Evolutionary conservation across 2,888 invertebrate species (phyloP).

Genomic region (Theretra japonica): DNA sequence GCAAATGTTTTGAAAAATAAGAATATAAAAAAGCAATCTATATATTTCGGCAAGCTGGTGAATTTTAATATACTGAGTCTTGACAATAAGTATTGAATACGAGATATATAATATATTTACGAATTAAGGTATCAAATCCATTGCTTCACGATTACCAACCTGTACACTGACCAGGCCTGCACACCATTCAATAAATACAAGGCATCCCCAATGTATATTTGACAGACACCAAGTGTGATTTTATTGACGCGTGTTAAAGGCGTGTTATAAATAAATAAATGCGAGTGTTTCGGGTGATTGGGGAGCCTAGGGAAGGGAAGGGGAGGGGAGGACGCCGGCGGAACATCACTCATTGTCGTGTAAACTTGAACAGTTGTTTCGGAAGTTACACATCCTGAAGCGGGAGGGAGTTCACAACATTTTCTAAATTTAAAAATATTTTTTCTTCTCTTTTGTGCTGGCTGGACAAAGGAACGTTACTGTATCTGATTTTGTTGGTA

Average conservation of each 20-base stretch:
- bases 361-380: conserved; percentile 75
- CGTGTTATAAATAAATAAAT: conserved; percentile 66
- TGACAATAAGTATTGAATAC: no score
- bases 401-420: conserved; percentile 51
- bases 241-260: conserved; percentile 48
- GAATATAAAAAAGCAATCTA: no score
- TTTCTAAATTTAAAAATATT: conserved; percentile 38
- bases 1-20: no score
- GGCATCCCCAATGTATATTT: conserved; percentile 2
- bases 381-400: conserved; percentile 77
- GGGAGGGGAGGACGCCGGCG: conserved; percentile 32
- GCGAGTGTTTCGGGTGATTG: neutral
- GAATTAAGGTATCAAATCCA: no score
- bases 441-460: no score
- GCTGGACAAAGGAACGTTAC: no score
- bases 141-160: no score
- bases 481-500: no score
- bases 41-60: no score
- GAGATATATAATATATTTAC: no score
- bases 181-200: neutral
- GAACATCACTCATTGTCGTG: conserved; percentile 70
- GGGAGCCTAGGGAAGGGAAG: neutral
- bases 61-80: no score
- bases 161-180: neutral
- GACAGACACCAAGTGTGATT: conserved; percentile 29